Evolutionary conservation across 2,797 vertebrate species (phyloP).

Genomic region (Bradypodion ventrale): DNA sequence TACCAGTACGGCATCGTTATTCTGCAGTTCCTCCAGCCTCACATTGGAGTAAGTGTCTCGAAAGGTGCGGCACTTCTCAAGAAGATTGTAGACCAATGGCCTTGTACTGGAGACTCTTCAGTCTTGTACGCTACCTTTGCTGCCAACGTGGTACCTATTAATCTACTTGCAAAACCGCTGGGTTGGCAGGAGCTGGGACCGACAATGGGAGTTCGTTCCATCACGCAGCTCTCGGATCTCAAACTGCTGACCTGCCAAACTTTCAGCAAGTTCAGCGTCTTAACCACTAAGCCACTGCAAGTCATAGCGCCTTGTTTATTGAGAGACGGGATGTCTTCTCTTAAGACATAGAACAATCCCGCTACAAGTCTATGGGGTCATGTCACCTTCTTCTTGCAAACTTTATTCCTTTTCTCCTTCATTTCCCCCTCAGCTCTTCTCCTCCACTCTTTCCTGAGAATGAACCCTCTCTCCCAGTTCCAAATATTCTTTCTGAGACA

Average conservation of each 20-base stretch:
- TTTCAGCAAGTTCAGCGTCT: too few species aligned
- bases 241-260: too few species aligned
- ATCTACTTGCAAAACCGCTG: too few species aligned
- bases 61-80: neutral
- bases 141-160: too few species aligned
- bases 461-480: neutral
- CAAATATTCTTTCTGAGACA: neutral
- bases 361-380: neutral
- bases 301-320: neutral
- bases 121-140: too few species aligned
- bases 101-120: too few species aligned
- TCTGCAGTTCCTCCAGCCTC: constrained; percentile 74
- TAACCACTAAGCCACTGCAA: too few species aligned
- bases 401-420: neutral
- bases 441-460: neutral
- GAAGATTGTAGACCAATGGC: too few species aligned
- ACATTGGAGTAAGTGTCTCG: constrained; percentile 64
- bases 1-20: constrained; percentile 86
- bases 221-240: too few species aligned
- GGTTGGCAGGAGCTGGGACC: too few species aligned
- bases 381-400: neutral
- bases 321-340: neutral
- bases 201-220: too few species aligned
- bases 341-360: neutral
- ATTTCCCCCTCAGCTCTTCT: neutral